phyloP scores from a whole-genome alignment of 2,797 vertebrate genomes.

The Buceros bicornis region DNA sequence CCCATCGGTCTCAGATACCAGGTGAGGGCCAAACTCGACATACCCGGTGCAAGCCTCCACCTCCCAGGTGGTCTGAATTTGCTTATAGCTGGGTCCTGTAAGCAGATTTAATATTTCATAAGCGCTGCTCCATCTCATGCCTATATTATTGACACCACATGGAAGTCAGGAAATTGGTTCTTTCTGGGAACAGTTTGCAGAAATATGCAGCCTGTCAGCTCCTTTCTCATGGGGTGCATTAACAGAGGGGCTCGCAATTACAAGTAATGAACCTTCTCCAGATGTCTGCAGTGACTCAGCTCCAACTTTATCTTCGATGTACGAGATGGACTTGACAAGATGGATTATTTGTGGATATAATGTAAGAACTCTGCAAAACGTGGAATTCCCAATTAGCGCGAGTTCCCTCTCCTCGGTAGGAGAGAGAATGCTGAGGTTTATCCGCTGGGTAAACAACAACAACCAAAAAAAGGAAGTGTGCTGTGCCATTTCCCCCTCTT shows the following conservation, averaged over 20 bases:
- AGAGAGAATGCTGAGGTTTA: constrained; percentile 9
- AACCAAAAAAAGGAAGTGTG: constrained; percentile 61
- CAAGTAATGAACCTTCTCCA: constrained; percentile 91
- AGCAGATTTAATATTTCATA: constrained; percentile 98
- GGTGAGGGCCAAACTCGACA: constrained; percentile 59
- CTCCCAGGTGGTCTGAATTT: constrained; percentile 95
- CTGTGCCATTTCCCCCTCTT: constrained; percentile 43
- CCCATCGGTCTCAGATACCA: constrained; percentile 51
- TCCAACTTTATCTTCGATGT: constrained; percentile 80
- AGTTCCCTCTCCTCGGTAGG: constrained; percentile 17
- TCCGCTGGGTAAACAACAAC: constrained; percentile 68
- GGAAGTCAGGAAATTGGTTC: constrained; percentile 93
- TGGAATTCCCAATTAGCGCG: constrained; percentile 73
- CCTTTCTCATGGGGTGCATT: constrained; percentile 88
- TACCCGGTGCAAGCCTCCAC: constrained; percentile 65
- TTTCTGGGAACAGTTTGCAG: constrained; percentile 93
- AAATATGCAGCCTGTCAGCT: constrained; percentile 91
- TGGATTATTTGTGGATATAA: constrained; percentile 78
- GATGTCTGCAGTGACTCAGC: constrained; percentile 89
- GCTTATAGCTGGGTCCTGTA: constrained; percentile 82
- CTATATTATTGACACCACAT: constrained; percentile 98
- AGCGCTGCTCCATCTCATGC: constrained; percentile 89
- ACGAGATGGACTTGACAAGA: constrained; percentile 81
- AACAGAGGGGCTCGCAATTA: constrained; percentile 91
- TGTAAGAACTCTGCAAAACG: constrained; percentile 65